Percentiles rank a stretch among this genome's conserved stretches.
phyloP scores from a whole-genome alignment of 2,888 invertebrate species.

The Oxytorus armatus region DNA sequence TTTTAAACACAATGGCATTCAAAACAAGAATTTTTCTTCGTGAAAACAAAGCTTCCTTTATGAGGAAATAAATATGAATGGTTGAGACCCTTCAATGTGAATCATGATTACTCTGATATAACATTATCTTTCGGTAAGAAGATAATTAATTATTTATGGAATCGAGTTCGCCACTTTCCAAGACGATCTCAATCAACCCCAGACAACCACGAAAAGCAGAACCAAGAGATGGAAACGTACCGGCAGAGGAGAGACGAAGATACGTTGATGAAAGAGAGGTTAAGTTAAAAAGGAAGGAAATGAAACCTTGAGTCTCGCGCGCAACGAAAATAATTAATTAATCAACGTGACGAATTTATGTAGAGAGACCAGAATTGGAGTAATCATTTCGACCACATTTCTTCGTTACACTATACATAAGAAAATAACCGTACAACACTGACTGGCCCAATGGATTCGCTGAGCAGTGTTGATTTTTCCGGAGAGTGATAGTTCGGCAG shows the following conservation, averaged over 20 bases:
- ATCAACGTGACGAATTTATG: constrained; percentile 26
- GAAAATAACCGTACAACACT: no score
- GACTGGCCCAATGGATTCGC: no score
- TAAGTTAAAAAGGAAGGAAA: constrained; percentile 28
- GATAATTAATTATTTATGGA: constrained; percentile 42
- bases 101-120: not conserved
- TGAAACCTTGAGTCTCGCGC: constrained; percentile 6
- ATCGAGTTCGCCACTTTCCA: constrained; percentile 29
- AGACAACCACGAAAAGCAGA: not conserved
- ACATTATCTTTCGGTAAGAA: not conserved
- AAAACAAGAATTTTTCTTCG: no score
- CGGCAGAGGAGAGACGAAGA: not conserved
- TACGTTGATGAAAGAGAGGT: not conserved
- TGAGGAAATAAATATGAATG: no score
- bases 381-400: not conserved
- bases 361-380: constrained; percentile 1
- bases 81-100: not conserved
- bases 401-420: not conserved
- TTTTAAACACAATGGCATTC: no score
- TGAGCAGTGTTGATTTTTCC: no score
- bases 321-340: constrained; percentile 49
- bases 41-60: no score
- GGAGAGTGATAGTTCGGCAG: no score
- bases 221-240: constrained; percentile 14
- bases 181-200: constrained; percentile 41